Conservation (phyloP, 2,888 invertebrate species). For the Actias luna region DNA sequence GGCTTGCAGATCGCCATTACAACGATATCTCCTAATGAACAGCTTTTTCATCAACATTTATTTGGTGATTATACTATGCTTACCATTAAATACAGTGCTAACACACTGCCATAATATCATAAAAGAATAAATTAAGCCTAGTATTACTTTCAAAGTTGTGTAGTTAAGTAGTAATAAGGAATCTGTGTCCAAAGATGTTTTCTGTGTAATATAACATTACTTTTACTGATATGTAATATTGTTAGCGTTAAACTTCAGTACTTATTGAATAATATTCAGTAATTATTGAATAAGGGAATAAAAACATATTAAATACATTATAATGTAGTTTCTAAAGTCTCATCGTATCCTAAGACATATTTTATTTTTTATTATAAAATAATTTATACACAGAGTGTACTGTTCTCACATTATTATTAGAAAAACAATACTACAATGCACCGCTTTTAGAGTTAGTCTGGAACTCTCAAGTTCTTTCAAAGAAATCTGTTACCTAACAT, state of each 20-base stretch:
- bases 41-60: no score
- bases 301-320: background rate
- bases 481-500: no score
- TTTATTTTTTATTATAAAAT: background rate
- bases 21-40: no score
- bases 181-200: background rate
- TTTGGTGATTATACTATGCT: no score
- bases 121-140: background rate
- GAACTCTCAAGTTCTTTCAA: no score
- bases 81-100: no score
- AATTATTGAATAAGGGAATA: background rate
- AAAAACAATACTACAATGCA: no score
- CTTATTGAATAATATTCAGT: background rate
- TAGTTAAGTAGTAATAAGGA: background rate
- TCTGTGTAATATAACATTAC: background rate
- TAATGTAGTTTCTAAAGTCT: background rate
- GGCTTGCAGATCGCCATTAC: no score
- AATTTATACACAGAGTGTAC: no score
- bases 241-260: background rate
- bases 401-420: no score
- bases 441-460: no score
- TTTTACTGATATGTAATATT: background rate
- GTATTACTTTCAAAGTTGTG: background rate
- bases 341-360: background rate
- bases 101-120: no score